Evolutionary conservation across 2,888 invertebrate species (phyloP), one percentile per base, ranked within the genome.

Genomic region (Tetropium fuscum): DNA sequence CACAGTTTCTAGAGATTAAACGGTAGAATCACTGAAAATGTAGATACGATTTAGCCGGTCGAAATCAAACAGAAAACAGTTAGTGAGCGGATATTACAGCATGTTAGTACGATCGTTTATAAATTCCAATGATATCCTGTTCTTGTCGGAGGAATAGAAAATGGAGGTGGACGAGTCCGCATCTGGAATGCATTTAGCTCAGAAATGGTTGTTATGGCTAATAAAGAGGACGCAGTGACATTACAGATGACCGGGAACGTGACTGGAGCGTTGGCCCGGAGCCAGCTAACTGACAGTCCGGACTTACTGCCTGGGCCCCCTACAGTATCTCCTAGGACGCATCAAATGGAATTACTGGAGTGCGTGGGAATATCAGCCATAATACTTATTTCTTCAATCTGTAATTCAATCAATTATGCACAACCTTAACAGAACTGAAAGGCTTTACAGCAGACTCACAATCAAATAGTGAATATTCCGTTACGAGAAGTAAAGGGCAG

Each of bases 201-300:
- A 59, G 66, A 55, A 71, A 74, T 65, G 66, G 71, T 75, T 74
- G 76, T 76, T 76, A 76, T 74, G 73, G 75, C 74, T 75, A 76
- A 76, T 77, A 77, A 76, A 76, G 75, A 72, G 75, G 71, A 73
- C 72, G 69, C 64, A 65, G 70, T 70, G 75, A 75, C 75, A 71
- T 76, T 72, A 70, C 73, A 70, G 75, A 74, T 72, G 75, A 72
- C 74, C 71, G 67, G 61, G 68, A 69, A 75, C 76, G 76, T 76
- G 76, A 71, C 75, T 66, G 65, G 60, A 62, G 62, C 58, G 53
- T 64, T 73, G 72, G 73, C 68, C 64, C 59, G 61, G 49, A 65
- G 71, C 73, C 73, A 74, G 71, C 59, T 60, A 60, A 41, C 43
- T 45, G 44, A 58, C 60, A 63, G 66, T 68, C 66, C 66, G 63